Evolutionary conservation across 2,888 invertebrate species (phyloP), one percentile per base, ranked within the genome.

Genomic region (Disparrhopalites patrizii): DNA sequence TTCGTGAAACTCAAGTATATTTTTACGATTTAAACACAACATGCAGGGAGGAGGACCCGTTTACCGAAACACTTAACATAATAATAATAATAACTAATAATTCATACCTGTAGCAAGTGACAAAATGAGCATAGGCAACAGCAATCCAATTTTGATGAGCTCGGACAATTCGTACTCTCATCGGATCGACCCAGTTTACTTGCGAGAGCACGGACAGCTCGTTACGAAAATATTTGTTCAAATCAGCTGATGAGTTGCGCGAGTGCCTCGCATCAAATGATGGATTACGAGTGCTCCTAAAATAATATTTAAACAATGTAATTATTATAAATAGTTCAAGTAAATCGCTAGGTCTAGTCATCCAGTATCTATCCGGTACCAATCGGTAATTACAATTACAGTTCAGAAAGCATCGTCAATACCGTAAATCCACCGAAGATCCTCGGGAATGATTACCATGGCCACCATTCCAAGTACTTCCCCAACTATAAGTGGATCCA

Each of bases 81-180:
- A 18, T n/a, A 13, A 64, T 18, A 13, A 43, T n/a, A 10, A 63
- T 23, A 18, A 10, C 33, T 38, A 25, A 47, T 20, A 47, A 43
- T 51, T 66, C 77, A 78, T 81, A 91, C 90, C 90, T 87, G 79
- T 94, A 98, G 77, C 96, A 94, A 67, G 92, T 91, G 25, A 97
- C 91, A 81, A 93, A 95, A 81, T 97, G 93, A 65, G 93, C 90
- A 80, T 96, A 97, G 0, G 95, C 96, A 25, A 95, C 94, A 25
- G 92, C 93, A 71, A 99, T 91, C 92, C 96, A 97, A 79, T 96
- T 97, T 79, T 97, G 95, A 81, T 98, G 96, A 3, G 96, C 96
- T 79, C 93, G 91, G 74, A 96, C 91, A 58, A 93, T 91, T 81
- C 93, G 90, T 40, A 95, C 94, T 76, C 93, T 84, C 77, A 92